A percentile compares a stretch with the other conserved stretches of the same genome.
These are phyloP conservation scores for Pedetes capensis DNA, from an alignment of 2,113 vertebrate genomes.

Conservation along the genomic window DNA sequence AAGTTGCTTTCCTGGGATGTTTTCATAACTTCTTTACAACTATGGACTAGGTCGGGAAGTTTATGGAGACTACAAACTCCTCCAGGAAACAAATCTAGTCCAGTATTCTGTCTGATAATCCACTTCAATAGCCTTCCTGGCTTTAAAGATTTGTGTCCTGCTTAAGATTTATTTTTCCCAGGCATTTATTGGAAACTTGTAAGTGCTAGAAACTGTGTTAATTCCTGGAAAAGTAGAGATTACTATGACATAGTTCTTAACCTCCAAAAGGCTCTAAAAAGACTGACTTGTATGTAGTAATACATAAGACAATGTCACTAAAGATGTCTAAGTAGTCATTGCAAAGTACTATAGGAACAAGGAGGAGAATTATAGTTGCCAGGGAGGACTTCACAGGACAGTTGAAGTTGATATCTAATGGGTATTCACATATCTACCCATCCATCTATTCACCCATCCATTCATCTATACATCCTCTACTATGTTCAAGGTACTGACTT, in stretches of 20 bases:
- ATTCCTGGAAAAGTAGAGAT: constrained; percentile 21
- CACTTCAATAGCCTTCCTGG: not conserved
- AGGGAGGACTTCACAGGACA: not conserved
- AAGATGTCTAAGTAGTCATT: not conserved
- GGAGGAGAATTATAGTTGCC: not conserved
- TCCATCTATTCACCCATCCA: not conserved
- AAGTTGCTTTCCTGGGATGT: not conserved
- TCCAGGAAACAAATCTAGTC: not conserved
- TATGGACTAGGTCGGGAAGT: not conserved
- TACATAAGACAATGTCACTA: not conserved
- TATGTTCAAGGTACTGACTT: not conserved
- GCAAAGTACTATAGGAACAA: not conserved
- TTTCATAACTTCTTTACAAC: not conserved
- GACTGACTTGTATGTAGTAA: not conserved
- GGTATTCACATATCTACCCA: not conserved
- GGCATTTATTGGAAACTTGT: not conserved
- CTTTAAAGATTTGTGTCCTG: not conserved
- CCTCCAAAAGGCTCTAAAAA: not conserved
- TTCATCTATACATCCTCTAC: not conserved
- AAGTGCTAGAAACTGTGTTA: constrained; percentile 10
- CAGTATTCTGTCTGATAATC: not conserved
- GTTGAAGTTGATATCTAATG: not conserved
- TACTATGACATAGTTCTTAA: not conserved
- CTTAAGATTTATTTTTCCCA: constrained; percentile 5
- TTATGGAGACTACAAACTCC: not conserved